Evolutionary conservation across 2,888 invertebrate genomes (phyloP).

Genomic region (Drosophila fulvimacula): DNA sequence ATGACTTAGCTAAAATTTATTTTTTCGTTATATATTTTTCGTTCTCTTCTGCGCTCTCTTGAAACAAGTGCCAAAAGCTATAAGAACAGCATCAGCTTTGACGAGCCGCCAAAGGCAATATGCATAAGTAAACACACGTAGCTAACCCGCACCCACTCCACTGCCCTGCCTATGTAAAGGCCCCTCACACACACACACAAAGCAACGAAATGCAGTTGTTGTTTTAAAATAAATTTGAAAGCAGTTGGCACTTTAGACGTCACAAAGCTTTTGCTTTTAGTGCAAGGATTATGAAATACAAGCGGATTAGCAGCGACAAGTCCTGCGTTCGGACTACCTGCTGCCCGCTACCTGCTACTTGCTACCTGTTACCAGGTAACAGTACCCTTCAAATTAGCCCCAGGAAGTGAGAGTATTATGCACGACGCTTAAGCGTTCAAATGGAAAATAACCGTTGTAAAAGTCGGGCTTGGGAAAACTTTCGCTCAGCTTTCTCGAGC

Average conservation of each 20-base stretch:
- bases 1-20: neutral
- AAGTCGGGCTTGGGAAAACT: conserved; percentile 50
- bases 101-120: conserved; percentile 8
- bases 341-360: conserved; percentile 1
- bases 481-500: conserved; percentile 65
- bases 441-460: conserved; percentile 44
- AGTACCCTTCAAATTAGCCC: conserved; percentile 21
- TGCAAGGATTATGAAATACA: conserved; percentile 72
- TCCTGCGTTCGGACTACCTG: conserved; percentile 7
- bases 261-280: conserved; percentile 60
- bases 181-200: no score
- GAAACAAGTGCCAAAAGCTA: no score
- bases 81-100: conserved; percentile 4
- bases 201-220: conserved; percentile 33
- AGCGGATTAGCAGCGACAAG: conserved; percentile 68
- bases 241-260: conserved; percentile 67
- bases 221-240: conserved; percentile 67
- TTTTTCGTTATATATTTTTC: neutral
- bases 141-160: neutral
- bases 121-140: neutral
- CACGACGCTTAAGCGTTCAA: conserved; percentile 55
- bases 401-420: conserved; percentile 63
- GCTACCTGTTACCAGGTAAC: neutral
- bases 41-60: neutral
- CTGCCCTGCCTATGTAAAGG: neutral